Percentiles rank a stretch among this genome's conserved stretches.
Conservation (phyloP, 1,140 invertebrate genomes). For the Wasmannia auropunctata region DNA sequence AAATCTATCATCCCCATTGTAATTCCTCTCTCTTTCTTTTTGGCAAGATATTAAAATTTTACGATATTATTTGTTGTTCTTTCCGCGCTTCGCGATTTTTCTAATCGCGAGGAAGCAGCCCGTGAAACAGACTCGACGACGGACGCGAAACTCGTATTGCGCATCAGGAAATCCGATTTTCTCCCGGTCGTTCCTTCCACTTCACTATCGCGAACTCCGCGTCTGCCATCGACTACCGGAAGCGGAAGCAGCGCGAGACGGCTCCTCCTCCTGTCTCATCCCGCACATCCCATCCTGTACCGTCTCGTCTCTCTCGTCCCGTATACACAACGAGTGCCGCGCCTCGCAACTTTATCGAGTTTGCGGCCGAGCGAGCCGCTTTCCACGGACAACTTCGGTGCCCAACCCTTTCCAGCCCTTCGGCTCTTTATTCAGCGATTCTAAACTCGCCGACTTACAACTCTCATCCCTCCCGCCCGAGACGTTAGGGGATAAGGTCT, state of each 20-base stretch:
- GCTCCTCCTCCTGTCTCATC: slow-evolving; percentile 50
- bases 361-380: slow-evolving; percentile 80
- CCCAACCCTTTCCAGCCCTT: slow-evolving; percentile 68
- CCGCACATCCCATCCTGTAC: neutral
- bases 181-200: neutral
- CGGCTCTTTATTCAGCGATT: slow-evolving; percentile 79
- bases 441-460: slow-evolving; percentile 64
- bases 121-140: slow-evolving; percentile 60
- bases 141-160: slow-evolving; percentile 68
- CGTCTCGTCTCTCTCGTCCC: slow-evolving; percentile 17
- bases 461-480: slow-evolving; percentile 9
- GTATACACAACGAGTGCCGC: slow-evolving; percentile 52
- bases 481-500: slow-evolving; percentile 33
- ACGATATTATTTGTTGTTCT: neutral
- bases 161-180: slow-evolving; percentile 76
- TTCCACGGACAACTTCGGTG: slow-evolving; percentile 79
- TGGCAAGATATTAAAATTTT: neutral
- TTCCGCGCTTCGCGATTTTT: slow-evolving; percentile 12
- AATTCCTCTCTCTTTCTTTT: neutral
- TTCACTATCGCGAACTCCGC: slow-evolving; percentile 41
- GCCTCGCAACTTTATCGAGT: slow-evolving; percentile 82
- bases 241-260: slow-evolving; percentile 78
- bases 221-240: slow-evolving; percentile 68
- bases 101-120: slow-evolving; percentile 58
- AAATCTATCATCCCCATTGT: neutral